phyloP scores from a whole-genome alignment of 2,888 invertebrate species.

The Acronicta leporina region DNA sequence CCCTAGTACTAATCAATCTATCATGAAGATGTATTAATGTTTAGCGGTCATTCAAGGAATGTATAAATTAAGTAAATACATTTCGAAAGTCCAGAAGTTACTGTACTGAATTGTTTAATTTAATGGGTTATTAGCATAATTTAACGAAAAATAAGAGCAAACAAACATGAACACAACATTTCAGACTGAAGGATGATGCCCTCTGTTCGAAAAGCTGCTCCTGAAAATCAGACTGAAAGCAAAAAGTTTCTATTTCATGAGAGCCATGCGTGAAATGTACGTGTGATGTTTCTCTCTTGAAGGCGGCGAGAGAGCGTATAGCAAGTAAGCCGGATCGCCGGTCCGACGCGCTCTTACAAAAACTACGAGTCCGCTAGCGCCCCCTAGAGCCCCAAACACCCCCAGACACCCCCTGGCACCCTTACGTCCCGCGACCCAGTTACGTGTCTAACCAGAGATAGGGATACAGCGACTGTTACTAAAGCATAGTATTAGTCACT shows the following conservation, averaged over 20 bases:
- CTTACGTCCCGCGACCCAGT: slow-evolving; percentile 72
- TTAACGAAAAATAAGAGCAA: not conserved
- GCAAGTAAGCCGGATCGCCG: slow-evolving; percentile 70
- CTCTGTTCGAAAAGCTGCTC: slow-evolving; percentile 26
- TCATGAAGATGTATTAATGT: too few relatives aligned
- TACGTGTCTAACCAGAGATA: slow-evolving; percentile 66
- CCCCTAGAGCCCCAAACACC: slow-evolving; percentile 34
- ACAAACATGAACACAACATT: not conserved
- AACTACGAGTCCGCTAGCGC: slow-evolving; percentile 70
- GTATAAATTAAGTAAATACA: too few relatives aligned
- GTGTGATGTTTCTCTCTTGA: slow-evolving; percentile 63
- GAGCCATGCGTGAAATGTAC: slow-evolving; percentile 56
- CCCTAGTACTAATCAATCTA: not conserved
- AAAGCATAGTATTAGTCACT: slow-evolving; percentile 46
- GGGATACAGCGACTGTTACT: slow-evolving; percentile 49
- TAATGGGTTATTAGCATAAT: not conserved
- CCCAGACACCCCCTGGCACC: slow-evolving; percentile 46
- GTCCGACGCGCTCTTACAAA: slow-evolving; percentile 80
- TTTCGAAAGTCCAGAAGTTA: too few relatives aligned
- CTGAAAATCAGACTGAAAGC: slow-evolving; percentile 28
- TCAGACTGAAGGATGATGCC: not conserved
- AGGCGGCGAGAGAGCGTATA: slow-evolving; percentile 70
- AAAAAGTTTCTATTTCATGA: slow-evolving; percentile 51
- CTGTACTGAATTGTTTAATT: too few relatives aligned
- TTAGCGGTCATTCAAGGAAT: too few relatives aligned